phyloP scores from a whole-genome alignment of 2,888 invertebrate species.

The Amblyjoppa proteus region DNA sequence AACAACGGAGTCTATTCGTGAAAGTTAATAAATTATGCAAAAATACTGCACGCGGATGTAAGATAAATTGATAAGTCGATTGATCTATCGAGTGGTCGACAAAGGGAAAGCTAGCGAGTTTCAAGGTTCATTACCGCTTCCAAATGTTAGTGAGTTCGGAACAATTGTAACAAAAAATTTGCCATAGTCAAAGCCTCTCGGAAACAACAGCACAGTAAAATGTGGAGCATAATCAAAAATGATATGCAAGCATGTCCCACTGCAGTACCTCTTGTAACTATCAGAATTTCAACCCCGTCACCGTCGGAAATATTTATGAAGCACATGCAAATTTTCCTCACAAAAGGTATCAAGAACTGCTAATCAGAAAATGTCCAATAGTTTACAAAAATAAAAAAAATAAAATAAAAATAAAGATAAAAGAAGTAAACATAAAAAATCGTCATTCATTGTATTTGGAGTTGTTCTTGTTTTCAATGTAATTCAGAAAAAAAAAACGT shows the following conservation, averaged over 20 bases:
- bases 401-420: too few species aligned
- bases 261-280: too few species aligned
- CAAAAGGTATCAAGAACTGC: background rate
- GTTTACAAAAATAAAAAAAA: background rate
- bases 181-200: background rate
- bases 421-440: too few species aligned
- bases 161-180: background rate
- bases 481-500: too few species aligned
- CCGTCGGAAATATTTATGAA: background rate
- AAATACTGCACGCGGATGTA: background rate
- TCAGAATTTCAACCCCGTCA: too few species aligned
- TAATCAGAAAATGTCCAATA: background rate
- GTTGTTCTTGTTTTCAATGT: too few species aligned
- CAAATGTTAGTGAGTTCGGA: background rate
- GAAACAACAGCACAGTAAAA: background rate
- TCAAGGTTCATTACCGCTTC: background rate
- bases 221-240: background rate
- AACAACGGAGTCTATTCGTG: background rate
- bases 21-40: background rate
- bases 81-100: too few species aligned
- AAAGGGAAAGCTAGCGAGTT: background rate
- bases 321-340: background rate
- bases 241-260: background rate
- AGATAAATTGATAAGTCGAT: background rate
- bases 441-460: too few species aligned